Evolutionary conservation across 2,888 invertebrate species (phyloP), one percentile per base, ranked within the genome.

Genomic region (Nemapogon koenigi): DNA sequence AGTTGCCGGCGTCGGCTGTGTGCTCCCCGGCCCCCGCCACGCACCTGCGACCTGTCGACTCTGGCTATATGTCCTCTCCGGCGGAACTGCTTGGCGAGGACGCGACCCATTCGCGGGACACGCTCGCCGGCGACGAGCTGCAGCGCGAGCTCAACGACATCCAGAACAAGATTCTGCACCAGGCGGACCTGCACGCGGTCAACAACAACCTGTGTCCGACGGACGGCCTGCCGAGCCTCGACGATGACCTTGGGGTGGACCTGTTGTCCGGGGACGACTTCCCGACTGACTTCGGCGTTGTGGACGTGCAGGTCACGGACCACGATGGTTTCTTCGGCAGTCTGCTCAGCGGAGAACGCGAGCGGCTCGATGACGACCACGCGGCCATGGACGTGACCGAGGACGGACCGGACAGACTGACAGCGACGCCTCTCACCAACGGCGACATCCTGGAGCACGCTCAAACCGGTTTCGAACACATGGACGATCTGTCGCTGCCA

Each of bases 1-100:
- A 96, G 57, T 66, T 96, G 40, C 93, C 95, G 1, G 88, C 94
- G 6, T 93, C 93, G 50, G 93, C 93, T 0, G 94, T 91, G 1
- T 86, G 54, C 22, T 62, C 88, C 49, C 86, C 46, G 61, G 82
- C 43, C 81, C 84, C 16, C 82, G 86, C 17, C 68, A 65, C 45
- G 46, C 60, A 51, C 42, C 61, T 55, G 38, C 59, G 62, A n/a
- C n/a, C n/a, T n/a, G n/a, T n/a, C n/a, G n/a, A n/a, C 29, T 31
- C 60, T 2, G 51, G 60, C 25, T 55, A 56, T 18, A 46, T 58
- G 7, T 69, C 62, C 46, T 62, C 62, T 0, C 66, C 72, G 7
- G 40, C 16, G 29, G 39, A 41, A 8, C 28, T 35, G 19, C 28
- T 35, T 11, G 32, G 28, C 18, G 41, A 18, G 2, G 35, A 35